Evolutionary conservation across 2,888 invertebrate genomes (phyloP).

Genomic region (Allolobophora icterica): DNA sequence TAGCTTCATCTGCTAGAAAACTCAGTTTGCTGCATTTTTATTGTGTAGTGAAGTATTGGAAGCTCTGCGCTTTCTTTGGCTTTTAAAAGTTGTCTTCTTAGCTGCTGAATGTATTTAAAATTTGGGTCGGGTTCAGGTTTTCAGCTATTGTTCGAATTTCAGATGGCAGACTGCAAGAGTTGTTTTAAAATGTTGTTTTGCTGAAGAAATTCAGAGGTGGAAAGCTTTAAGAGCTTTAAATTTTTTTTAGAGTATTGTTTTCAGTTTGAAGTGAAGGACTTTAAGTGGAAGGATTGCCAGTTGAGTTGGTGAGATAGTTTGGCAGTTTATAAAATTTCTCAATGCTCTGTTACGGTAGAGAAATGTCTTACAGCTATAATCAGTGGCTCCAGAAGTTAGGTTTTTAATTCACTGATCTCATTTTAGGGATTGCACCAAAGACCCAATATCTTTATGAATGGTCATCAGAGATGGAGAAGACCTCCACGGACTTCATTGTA

Average conservation of each 20-base stretch:
- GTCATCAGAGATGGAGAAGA: slow-evolving; percentile 1
- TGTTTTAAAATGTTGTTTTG: background rate
- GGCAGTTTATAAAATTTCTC: background rate
- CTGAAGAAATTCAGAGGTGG: no score
- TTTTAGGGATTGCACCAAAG: background rate
- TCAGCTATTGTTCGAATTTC: background rate
- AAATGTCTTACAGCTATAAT: no score
- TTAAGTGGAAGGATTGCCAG: background rate
- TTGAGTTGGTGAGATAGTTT: background rate
- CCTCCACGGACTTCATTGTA: background rate
- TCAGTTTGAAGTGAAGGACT: background rate
- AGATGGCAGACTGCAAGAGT: background rate
- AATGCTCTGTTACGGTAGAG: background rate
- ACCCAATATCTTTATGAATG: background rate
- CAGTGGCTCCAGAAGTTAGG: background rate
- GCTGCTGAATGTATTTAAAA: background rate
- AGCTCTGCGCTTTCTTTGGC: no score
- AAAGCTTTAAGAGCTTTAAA: no score
- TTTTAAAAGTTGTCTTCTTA: no score
- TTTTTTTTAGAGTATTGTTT: background rate
- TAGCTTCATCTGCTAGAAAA: no score
- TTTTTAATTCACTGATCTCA: background rate
- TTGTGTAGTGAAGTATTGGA: no score
- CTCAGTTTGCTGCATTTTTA: no score
- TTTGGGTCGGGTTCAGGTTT: background rate